phyloP scores from a whole-genome alignment of 30 jellyfish, hydroid and myxozoan genomes.

The Cassiopea andromeda region DNA sequence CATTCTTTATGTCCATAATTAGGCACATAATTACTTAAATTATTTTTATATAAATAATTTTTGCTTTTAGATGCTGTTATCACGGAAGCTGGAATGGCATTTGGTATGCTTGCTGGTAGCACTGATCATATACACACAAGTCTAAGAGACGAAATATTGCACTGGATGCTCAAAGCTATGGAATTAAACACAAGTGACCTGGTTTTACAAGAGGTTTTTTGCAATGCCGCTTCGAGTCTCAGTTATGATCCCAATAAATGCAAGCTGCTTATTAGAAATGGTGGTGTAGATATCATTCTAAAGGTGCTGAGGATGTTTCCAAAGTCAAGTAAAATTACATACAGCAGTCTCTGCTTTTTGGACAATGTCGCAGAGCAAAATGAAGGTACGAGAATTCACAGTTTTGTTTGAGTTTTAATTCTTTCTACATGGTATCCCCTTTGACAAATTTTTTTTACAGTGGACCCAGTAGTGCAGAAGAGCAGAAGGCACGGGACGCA shows the following conservation, averaged over 20 bases:
- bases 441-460: neutral
- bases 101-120: conserved; percentile 28
- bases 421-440: neutral
- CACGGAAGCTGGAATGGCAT: conserved; percentile 16
- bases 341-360: conserved; percentile 20
- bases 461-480: too few species aligned
- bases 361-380: conserved; percentile 21
- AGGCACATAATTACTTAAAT: neutral
- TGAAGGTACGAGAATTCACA: conserved; percentile 22
- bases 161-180: conserved; percentile 29
- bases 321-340: conserved; percentile 8
- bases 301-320: conserved; percentile 28
- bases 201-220: conserved; percentile 30
- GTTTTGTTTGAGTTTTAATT: neutral
- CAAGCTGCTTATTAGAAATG: neutral
- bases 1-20: neutral
- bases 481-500: too few species aligned
- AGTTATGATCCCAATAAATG: conserved; percentile 37
- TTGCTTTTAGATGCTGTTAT: neutral
- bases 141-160: conserved; percentile 5
- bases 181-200: conserved; percentile 29
- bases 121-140: neutral
- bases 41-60: neutral
- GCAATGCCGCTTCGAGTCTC: conserved; percentile 37
- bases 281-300: conserved; percentile 7